Evolutionary conservation across 2,113 vertebrate species (phyloP).

Genomic region (Gallinago media): DNA sequence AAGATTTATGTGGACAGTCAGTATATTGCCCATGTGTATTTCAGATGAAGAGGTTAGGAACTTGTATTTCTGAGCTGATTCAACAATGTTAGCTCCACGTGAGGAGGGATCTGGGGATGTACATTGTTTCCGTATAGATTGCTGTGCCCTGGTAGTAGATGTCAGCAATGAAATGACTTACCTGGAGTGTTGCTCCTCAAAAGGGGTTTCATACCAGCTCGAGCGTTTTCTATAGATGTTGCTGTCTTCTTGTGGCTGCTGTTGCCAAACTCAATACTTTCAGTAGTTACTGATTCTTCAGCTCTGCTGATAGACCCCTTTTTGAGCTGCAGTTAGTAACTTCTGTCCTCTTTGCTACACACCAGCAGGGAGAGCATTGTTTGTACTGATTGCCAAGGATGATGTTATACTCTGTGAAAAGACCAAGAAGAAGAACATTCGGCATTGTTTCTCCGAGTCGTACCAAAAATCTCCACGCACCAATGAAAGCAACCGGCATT

Average conservation of each 20-base stretch:
- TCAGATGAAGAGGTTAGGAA: background rate
- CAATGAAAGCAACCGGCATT: background rate
- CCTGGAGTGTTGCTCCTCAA: background rate
- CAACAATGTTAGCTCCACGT: accelerated
- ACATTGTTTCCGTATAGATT: background rate
- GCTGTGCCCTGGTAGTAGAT: accelerated
- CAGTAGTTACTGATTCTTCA: background rate
- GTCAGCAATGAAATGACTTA: background rate
- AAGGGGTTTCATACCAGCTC: background rate
- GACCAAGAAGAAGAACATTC: background rate
- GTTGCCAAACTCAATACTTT: background rate
- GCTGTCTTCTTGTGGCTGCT: background rate
- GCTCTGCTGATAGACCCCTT: background rate
- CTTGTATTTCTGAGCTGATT: background rate
- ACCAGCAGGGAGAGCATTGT: background rate
- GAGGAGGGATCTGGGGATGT: background rate
- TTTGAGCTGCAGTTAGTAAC: background rate
- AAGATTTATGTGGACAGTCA: accelerated
- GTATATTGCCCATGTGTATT: accelerated
- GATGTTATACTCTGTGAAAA: slow-evolving; percentile 31
- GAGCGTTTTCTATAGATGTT: accelerated
- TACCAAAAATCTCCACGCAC: background rate
- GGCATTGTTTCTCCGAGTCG: background rate
- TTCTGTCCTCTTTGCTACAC: background rate
- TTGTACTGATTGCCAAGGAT: background rate